Base-by-base conservation (phyloP, 2,888 invertebrate genomes). In the Leucoma salicis region DNA sequence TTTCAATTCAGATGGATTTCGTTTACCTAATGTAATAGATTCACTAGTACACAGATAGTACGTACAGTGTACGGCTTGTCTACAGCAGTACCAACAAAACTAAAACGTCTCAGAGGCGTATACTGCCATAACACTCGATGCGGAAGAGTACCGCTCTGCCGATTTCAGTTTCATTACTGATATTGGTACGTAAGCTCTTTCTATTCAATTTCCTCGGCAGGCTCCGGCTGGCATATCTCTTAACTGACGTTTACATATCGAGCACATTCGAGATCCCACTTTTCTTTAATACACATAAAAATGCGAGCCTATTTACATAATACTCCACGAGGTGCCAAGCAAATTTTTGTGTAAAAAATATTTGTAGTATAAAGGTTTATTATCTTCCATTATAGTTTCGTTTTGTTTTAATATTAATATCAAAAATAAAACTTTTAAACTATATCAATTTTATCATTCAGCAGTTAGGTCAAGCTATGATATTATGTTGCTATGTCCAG, bases 121-220 rank as follows among this genome's bases (percentile, higher is more conserved):
- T 21, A 16, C 16, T 6, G 3, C 3, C 16, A 16, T 16, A 21
- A 6, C 8, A 21, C 21, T 21, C 21, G 21, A 8, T 21, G 8
- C 21, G 6, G 21, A 21, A 21, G 21, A 8, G 42, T 42, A 57
- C 51, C 39, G 32, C 44, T 47, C 49, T 65, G 62, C 64, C 63
- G 58, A 62, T 47, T 51, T 58, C 57, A 59, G 53, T 66, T 70
- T 67, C 64, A 70, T 72, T 66, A 63, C 59, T 51, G 61, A 66
- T 72, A 74, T 74, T 70, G 70, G 62, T 70, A 70, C 63, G 60
- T 66, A 65, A 66, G 67, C 68, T 57, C 39, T 57, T 59, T 61
- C 58, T 56, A 70, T 74, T 73, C 74, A 72, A 74, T 74, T 74
- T 74, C 73, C 73, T 64, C 42, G 38, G 33, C 25, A 39, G 58